A percentile compares a stretch with the other conserved stretches of the same genome.
These are phyloP conservation scores for Engraulis encrasicolus DNA, from an alignment of 2,113 vertebrate species.

Conservation along the genomic window DNA sequence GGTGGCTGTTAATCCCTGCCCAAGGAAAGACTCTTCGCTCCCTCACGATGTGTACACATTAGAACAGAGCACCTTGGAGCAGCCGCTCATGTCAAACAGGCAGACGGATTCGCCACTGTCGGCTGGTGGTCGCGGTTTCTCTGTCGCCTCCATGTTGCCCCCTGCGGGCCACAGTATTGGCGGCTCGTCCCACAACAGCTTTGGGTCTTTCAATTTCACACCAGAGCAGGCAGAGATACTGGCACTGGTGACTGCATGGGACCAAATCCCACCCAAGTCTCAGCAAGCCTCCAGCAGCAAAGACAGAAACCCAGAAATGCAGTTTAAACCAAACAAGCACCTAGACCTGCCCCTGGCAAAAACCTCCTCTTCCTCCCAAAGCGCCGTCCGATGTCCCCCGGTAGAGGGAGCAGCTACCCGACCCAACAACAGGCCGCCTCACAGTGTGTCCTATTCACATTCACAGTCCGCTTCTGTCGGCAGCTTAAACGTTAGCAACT, in stretches of 20 bases:
- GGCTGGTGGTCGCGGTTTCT: slow-evolving; percentile 87
- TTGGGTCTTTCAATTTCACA: slow-evolving; percentile 86
- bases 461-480: slow-evolving; percentile 76
- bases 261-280: slow-evolving; percentile 70
- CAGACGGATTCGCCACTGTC: slow-evolving; percentile 90
- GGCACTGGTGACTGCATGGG: slow-evolving; percentile 81
- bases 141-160: slow-evolving; percentile 96
- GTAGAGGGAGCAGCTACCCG: slow-evolving; percentile 77
- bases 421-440: slow-evolving; percentile 71
- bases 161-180: slow-evolving; percentile 78
- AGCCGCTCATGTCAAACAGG: slow-evolving; percentile 72
- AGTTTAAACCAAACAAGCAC: slow-evolving; percentile 67
- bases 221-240: slow-evolving; percentile 93
- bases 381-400: slow-evolving; percentile 68
- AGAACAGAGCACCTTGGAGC: slow-evolving; percentile 80
- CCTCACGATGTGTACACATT: slow-evolving; percentile 81
- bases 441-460: slow-evolving; percentile 80
- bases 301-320: slow-evolving; percentile 66
- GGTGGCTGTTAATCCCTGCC: slow-evolving; percentile 70
- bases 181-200: slow-evolving; percentile 74
- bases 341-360: slow-evolving; percentile 69
- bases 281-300: slow-evolving; percentile 69
- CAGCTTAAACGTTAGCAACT: slow-evolving; percentile 93
- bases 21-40: slow-evolving; percentile 72
- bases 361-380: slow-evolving; percentile 70